Evolutionary conservation across 2,113 vertebrate genomes (phyloP).

Genomic region (Gymnocephalus cernua): DNA sequence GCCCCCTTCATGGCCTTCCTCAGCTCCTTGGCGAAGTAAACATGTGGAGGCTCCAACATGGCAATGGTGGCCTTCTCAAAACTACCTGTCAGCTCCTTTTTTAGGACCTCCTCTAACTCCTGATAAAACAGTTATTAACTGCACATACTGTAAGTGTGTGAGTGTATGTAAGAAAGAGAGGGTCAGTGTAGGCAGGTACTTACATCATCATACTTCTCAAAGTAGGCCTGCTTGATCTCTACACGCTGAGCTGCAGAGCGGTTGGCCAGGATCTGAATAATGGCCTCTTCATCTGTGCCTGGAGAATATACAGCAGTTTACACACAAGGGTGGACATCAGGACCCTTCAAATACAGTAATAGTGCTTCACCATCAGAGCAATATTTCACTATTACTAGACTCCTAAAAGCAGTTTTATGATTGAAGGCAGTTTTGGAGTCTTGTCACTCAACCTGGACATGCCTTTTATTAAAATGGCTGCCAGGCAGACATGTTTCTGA

Average conservation of each 20-base stretch:
- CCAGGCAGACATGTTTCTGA: not conserved
- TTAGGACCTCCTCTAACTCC: conserved; percentile 92
- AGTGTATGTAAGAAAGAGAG: too few species aligned
- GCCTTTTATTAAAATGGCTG: not conserved
- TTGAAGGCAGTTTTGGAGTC: not conserved
- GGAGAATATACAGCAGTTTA: not conserved
- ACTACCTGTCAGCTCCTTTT: conserved; percentile 91
- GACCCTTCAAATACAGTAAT: not conserved
- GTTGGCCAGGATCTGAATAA: conserved; percentile 84
- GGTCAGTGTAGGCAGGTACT: conserved; percentile 17
- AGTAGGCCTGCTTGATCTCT: conserved; percentile 85
- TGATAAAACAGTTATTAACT: conserved; percentile 53
- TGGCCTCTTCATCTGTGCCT: conserved; percentile 86
- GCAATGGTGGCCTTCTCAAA: conserved; percentile 90
- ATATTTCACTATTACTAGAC: not conserved
- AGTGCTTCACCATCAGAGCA: not conserved
- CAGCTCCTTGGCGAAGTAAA: conserved; percentile 89
- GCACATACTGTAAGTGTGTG: not conserved
- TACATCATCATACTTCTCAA: conserved; percentile 87
- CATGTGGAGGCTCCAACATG: conserved; percentile 88
- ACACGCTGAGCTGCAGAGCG: conserved; percentile 82
- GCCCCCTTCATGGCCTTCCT: conserved; percentile 91
- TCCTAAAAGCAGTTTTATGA: not conserved
- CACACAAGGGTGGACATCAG: not conserved
- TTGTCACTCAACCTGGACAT: not conserved